A percentile compares a stretch with the other conserved stretches of the same genome.
These are phyloP conservation scores for Eublepharis macularius DNA, from an alignment of 2,113 vertebrate species.

Conservation along the genomic window DNA sequence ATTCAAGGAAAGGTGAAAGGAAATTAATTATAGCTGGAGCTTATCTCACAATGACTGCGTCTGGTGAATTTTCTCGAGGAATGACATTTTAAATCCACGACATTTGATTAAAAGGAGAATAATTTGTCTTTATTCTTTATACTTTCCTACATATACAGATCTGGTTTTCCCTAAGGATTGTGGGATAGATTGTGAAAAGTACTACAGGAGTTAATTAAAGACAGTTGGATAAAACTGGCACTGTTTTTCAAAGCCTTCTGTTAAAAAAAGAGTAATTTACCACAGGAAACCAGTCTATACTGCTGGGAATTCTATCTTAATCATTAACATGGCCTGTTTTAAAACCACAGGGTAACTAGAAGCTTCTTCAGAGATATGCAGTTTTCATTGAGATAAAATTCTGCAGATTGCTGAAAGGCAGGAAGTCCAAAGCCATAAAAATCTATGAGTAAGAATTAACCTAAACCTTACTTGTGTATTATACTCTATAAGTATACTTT, in stretches of 20 bases:
- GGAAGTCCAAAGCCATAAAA: constrained; percentile 8
- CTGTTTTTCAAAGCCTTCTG: constrained; percentile 19
- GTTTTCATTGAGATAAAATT: neutral
- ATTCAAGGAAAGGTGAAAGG: constrained; percentile 47
- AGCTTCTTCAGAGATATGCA: neutral
- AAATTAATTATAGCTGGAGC: constrained; percentile 13
- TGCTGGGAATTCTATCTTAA: neutral
- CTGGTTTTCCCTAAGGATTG: neutral
- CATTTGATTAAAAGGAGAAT: constrained; percentile 58
- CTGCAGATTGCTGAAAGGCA: neutral
- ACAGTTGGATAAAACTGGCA: neutral
- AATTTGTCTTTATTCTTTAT: constrained; percentile 15
- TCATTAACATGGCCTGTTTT: neutral
- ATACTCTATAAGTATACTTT: neutral
- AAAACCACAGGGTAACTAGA: constrained; percentile 17
- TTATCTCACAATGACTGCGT: constrained; percentile 42
- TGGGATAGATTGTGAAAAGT: constrained; percentile 3
- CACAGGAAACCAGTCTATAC: neutral
- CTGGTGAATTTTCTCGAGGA: constrained; percentile 47
- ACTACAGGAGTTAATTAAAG: neutral
- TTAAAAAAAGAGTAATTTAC: constrained; percentile 22
- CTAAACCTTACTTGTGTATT: fast-evolving
- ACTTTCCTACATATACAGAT: neutral
- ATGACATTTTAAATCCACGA: constrained; percentile 40
- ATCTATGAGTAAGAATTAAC: neutral